Evolutionary conservation across 2,888 invertebrate species (phyloP).

Genomic region (Drosophila vallismaia): DNA sequence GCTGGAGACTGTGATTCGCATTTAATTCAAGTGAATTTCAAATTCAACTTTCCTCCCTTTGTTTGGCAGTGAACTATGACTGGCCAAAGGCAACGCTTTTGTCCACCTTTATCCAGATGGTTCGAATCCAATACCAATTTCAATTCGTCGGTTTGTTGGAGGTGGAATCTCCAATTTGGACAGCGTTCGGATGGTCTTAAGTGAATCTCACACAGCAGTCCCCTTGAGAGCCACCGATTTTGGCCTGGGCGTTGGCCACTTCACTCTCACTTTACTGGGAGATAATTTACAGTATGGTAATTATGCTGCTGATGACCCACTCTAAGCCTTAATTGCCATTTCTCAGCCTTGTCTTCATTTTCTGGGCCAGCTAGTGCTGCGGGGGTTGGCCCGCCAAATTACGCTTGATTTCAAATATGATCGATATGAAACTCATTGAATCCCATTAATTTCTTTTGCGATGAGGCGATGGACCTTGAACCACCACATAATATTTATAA

Average conservation of each 20-base stretch:
- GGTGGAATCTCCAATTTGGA: slow-evolving; percentile 37
- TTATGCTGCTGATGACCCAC: slow-evolving; percentile 64
- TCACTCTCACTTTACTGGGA: slow-evolving; percentile 45
- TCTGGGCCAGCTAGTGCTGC: slow-evolving; percentile 13
- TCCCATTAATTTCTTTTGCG: slow-evolving; percentile 38
- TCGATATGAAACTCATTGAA: slow-evolving; percentile 50
- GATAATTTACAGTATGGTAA: slow-evolving; percentile 66
- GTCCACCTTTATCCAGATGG: slow-evolving; percentile 35
- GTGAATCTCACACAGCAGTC: slow-evolving; percentile 44
- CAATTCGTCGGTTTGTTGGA: slow-evolving; percentile 29
- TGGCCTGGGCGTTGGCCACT: slow-evolving; percentile 64
- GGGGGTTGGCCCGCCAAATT: slow-evolving; percentile 46
- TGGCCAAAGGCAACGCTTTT: slow-evolving; percentile 49
- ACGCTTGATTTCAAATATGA: slow-evolving; percentile 45
- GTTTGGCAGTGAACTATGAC: slow-evolving; percentile 73
- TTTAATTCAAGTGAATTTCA: slow-evolving; percentile 79
- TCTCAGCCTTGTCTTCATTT: slow-evolving; percentile 51
- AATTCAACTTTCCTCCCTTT: slow-evolving; percentile 62
- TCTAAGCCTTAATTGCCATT: slow-evolving; percentile 54
- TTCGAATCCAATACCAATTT: slow-evolving; percentile 46
- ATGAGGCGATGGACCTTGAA: slow-evolving; percentile 52
- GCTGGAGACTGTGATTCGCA: slow-evolving; percentile 65
- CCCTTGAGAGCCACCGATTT: slow-evolving; percentile 64
- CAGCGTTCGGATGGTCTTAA: slow-evolving; percentile 3
- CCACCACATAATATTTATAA: slow-evolving; percentile 40